Evolutionary conservation across 2,113 vertebrate species (phyloP), one percentile per base, ranked within the genome.

Genomic region (Lycaon pictus): DNA sequence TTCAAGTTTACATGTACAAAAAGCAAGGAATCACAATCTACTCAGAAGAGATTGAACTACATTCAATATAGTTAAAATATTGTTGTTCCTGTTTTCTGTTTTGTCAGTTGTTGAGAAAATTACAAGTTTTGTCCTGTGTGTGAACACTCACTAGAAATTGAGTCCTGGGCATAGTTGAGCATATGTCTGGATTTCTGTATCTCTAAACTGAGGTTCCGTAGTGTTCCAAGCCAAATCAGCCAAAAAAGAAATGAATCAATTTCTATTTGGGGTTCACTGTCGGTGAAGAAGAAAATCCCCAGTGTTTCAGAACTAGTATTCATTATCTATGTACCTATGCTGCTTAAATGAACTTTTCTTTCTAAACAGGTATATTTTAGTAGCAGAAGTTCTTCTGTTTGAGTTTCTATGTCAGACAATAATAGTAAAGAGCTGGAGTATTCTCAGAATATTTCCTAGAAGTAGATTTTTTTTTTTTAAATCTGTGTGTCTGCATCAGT

Each of bases 141-240:
- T 98, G 98, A 97, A 98, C 97, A 67, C 11, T 98, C 99, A 88
- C 99, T 99, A 1, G 99, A 98, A 91, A 98, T 98, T 93, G 99
- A 99, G 97, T 99, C 99, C 80, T 97, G 99, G 99, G 96, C 98
- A 98, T 25, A 99, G 98, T 98, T 99, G 99, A 97, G 99, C 99
- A 94, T 99, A 99, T 7, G 99, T 99, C 98, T 99, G 99, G 2
- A 99, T 99, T 98, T 99, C 99, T 55, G 99, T 99, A 0, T 99
- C 99, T 97, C 99, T 99, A 98, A 99, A 99, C 98, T 99, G 99
- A 72, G 99, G 99, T 95, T 99, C 99, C 99, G 99, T 99, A 16
- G 98, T 98, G 90, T 99, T 99, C 99, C 99, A 99, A 65, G 99
- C 99, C 90, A 99, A 97, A 98, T 99, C 99, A 20, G 99, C 99